Base-by-base conservation (phyloP, 2,888 invertebrate genomes). In the Lamellibrachia columna region DNA sequence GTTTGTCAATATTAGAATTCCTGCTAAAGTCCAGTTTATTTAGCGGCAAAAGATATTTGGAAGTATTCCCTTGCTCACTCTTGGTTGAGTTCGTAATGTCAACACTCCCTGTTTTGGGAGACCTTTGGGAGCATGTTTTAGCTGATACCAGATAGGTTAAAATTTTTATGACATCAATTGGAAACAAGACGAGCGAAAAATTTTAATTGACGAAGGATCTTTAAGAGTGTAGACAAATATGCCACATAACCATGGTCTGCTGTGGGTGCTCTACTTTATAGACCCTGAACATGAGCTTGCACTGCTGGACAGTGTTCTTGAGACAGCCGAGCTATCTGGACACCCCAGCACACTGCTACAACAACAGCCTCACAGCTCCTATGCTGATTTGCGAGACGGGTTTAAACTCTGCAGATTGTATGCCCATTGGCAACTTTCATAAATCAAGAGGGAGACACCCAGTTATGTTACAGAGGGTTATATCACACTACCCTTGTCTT, bases 371-470 rank as follows among this genome's bases (percentile, higher is more conserved):
- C 75, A 75, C 75, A 22, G 22, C 75, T 75, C 75, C 15, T 75
- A 22, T n/a, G 15, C n/a, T 75, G 75, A 75, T 75, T 75, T 75
- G 75, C 22, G 75, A 75, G 75, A n/a, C 22, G 75, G 75, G 15
- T 75, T 75, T 75, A 75, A 75, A 75, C 75, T 75, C 75, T 75
- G 75, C 75, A 75, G 75, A 75, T 75, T 75, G 75, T 75, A 75
- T 75, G 75, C 75, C 75, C 22, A 75, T 75, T 75, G 75, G 75
- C 75, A 75, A 75, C 15, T 75, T 11, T 75, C n/a, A 75, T 75
- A 75, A 75, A 11, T 75, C 75, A 75, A 11, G 15, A 22, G 75
- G 75, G 75, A 75, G 75, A 4, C 6, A 22, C 75, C 75, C 75
- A n/a, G 75, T 22, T 75, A 11, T n/a, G 22, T 75, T 75, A 75